Base-by-base conservation (phyloP, 2,888 invertebrate genomes). In the Noctua pronuba region DNA sequence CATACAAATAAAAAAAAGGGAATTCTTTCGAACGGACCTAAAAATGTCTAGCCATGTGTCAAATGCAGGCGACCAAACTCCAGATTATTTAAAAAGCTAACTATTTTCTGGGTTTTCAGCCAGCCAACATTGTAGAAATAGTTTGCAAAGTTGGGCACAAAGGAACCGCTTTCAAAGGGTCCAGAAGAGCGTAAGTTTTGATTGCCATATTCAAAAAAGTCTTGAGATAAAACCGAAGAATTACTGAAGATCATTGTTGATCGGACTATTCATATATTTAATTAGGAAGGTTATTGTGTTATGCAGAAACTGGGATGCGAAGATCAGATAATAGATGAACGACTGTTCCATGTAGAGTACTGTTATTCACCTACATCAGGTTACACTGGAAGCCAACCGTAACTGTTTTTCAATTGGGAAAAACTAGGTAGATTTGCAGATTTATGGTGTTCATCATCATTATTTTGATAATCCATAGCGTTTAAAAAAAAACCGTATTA, bases 61-160 rank as follows among this genome's bases (percentile, higher is more conserved):
- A 80, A 80, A 73, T 49, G 55, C 64, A 65, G 21, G 70, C 13
- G 28, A 38, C 28, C 58, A 18, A 66, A 77, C n/a, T 44, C 24
- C 24, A 21, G 4, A 18, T 64, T 10, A 70, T n/a, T n/a, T n/a
- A 11, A 66, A 80, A 72, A 65, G 1, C 21, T 18, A 16, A 16
- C 28, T 38, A n/a, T 35, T 75, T 75, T 81, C 44, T 65, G 11
- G 21, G 13, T 64, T 80, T 65, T n/a, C n/a, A 58, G 1, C 28
- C 49, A 49, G 31, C 18, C 28, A 60, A 31, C 21, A 24, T 75
- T 82, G n/a, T 55, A 44, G 1, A 28, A 76, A 52, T 55, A 75
- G 24, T 35, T 64, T 76, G 13, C 64, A 24, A 79, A 68, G 38
- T 31, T 60, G n/a, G 13, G 24, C 46, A 55, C 66, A 82, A 67